Conservation (phyloP, 2,113 vertebrate genomes). For the Trogon melanurus region DNA sequence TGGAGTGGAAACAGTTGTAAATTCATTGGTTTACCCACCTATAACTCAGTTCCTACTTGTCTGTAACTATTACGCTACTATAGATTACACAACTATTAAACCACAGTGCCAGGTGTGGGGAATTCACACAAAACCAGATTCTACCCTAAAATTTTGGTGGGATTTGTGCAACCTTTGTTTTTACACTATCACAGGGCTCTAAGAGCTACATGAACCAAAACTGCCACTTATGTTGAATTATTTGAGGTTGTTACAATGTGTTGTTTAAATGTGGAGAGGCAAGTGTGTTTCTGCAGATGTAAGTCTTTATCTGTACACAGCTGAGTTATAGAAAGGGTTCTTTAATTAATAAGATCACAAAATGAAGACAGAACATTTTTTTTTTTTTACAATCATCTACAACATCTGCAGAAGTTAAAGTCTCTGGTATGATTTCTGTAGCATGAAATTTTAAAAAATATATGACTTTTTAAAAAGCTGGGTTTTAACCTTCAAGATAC, state of each 20-base stretch:
- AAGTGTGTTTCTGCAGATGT: neutral
- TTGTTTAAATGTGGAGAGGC: neutral
- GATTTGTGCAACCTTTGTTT: neutral
- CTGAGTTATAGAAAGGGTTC: neutral
- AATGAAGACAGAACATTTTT: neutral
- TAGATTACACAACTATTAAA: neutral
- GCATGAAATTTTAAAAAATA: neutral
- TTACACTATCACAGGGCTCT: neutral
- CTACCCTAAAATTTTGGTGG: neutral
- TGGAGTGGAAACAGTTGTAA: neutral
- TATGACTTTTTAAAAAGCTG: accelerated
- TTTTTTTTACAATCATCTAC: neutral
- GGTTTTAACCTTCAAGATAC: neutral
- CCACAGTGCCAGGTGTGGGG: neutral
- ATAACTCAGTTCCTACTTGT: neutral
- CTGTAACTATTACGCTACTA: neutral
- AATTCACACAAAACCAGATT: neutral
- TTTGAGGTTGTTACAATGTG: neutral
- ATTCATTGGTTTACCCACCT: neutral
- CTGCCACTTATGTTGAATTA: neutral
- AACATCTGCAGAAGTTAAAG: neutral
- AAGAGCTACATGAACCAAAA: neutral
- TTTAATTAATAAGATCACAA: neutral
- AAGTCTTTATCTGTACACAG: neutral
- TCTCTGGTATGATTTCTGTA: neutral